Evolutionary conservation across 92 coral and sea anemone species (phyloP).

Genomic region (Micromussa lordhowensis): DNA sequence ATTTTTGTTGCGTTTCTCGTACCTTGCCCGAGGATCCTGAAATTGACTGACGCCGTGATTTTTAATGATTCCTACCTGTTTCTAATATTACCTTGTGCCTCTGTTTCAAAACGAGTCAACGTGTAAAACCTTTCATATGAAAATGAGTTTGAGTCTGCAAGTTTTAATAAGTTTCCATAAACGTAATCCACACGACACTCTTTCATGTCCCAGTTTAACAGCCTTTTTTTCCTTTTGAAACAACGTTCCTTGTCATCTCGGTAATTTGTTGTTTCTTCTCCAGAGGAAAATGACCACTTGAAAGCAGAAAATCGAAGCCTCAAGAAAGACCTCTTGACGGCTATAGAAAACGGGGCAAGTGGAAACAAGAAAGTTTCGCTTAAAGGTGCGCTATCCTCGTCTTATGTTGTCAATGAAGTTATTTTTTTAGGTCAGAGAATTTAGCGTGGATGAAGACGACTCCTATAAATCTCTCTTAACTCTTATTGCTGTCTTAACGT

Average conservation of each 20-base stretch:
- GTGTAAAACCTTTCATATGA: no score
- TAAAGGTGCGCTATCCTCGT: constrained; percentile 44
- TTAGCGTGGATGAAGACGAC: neutral
- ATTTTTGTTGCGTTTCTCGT: no score
- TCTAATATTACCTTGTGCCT: no score
- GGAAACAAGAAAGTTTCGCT: constrained; percentile 57
- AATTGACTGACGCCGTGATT: no score
- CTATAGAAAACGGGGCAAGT: constrained; percentile 76
- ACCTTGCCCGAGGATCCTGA: neutral
- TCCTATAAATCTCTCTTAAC: neutral
- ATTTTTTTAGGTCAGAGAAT: neutral
- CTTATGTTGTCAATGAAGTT: no score
- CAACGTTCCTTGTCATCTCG: neutral
- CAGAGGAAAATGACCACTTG: constrained; percentile 84
- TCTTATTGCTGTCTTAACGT: neutral
- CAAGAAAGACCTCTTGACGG: constrained; percentile 85
- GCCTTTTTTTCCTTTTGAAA: neutral
- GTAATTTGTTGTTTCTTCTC: neutral
- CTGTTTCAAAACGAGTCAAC: no score
- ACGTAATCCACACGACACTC: neutral
- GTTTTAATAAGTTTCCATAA: neutral
- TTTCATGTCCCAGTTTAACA: neutral
- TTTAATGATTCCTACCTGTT: no score
- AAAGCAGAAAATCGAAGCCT: constrained; percentile 87
- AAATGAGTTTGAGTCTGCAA: neutral